These are phyloP conservation scores for Calameuta idolon DNA, from an alignment of 2,888 invertebrate species.

Conservation along the genomic window DNA sequence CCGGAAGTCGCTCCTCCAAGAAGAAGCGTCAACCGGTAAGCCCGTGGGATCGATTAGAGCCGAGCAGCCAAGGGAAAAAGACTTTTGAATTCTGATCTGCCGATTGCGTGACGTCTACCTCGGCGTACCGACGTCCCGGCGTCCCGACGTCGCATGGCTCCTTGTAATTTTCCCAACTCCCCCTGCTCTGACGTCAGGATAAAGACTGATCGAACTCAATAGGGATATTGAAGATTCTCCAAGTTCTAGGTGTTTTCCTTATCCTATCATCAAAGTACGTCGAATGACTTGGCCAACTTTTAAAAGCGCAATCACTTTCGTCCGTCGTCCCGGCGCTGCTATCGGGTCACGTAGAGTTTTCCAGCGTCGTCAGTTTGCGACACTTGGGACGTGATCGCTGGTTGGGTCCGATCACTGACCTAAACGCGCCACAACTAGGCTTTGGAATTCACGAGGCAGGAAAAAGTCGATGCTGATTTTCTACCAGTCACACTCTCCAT, in stretches of 20 bases:
- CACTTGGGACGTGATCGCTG: neutral
- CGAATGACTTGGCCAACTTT: too few species aligned
- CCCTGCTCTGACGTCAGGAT: neutral
- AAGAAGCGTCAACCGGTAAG: neutral
- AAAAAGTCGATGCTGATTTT: neutral
- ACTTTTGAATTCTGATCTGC: neutral
- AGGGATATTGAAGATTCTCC: neutral
- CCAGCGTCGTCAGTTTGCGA: neutral
- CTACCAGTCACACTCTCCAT: neutral
- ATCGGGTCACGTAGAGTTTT: neutral
- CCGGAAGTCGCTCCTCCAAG: neutral
- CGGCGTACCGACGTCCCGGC: neutral
- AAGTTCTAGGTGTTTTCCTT: too few species aligned
- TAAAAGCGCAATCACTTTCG: too few species aligned
- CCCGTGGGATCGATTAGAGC: neutral
- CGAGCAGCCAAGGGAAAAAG: neutral
- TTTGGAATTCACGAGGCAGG: neutral
- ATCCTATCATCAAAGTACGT: too few species aligned
- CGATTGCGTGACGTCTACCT: neutral
- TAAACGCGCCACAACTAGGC: neutral
- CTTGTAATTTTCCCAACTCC: neutral
- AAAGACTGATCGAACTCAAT: neutral
- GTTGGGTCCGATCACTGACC: constrained; percentile 5
- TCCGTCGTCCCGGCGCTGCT: too few species aligned
- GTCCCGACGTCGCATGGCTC: neutral